Evolutionary conservation across 1,140 invertebrate species (phyloP), one percentile per base, ranked within the genome.

Genomic region (Neodiprion pinetum): DNA sequence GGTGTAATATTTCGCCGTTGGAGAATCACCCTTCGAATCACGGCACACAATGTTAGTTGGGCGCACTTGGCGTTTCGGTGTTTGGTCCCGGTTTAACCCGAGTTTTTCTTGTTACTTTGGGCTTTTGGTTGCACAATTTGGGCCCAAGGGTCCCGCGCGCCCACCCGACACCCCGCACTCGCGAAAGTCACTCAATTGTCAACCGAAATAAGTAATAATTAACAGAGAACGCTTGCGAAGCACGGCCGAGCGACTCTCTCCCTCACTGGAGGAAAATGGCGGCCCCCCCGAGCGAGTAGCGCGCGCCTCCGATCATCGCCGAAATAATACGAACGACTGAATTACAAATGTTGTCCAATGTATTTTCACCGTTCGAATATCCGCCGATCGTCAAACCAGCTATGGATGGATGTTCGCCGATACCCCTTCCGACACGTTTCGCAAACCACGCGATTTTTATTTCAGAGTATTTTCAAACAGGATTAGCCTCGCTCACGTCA

Each of bases 251-350:
- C 53, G 75, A 83, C 84, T 86, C 79, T 82, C 82, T 86, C 82
- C 84, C 83, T 85, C 82, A 80, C 83, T 83, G 78, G 81, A 86
- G 81, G 82, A 86, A 86, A 86, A 86, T 86, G 85, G 85, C 85
- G 84, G 83, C 85, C 80, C 84, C 85, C 85, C 81, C 78, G 80
- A 81, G 72, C 76, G 79, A 82, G 76, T 82, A 80, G 80, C 77
- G 80, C 80, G 81, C 79, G 78, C 79, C 80, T 78, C 78, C 78
- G 81, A 81, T 74, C 74, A 74, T 79, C 71, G 78, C 76, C 71
- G 73, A 75, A 47, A 11, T 40, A 47, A 12, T 5, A 73, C 76
- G 73, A 77, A 48, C 48, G 23, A 11, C 5, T 14, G n/a, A 61
- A 61, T 61, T 61, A 61, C 53, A 61, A 61, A 61, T 61, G n/a